These are phyloP conservation scores for Pygocentrus nattereri DNA, from an alignment of 2,797 vertebrate genomes.

Conservation along the genomic window DNA sequence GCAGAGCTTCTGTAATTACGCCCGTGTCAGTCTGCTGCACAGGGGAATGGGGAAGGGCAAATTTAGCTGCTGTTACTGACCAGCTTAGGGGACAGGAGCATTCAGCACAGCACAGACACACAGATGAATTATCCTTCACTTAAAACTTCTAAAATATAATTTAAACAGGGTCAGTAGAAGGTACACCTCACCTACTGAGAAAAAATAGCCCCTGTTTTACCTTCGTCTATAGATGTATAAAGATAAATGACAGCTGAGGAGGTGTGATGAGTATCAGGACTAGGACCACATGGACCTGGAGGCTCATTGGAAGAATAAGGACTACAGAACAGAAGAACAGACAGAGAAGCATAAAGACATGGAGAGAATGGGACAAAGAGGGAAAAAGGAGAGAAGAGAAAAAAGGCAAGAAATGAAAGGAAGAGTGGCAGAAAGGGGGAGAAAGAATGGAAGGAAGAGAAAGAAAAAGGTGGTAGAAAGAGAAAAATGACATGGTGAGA, in stretches of 20 bases:
- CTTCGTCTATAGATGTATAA: background rate
- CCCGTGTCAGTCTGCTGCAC: background rate
- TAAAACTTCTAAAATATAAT: background rate
- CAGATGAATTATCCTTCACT: background rate
- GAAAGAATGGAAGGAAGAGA: background rate
- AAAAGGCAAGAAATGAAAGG: conserved; percentile 24
- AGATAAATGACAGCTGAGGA: background rate
- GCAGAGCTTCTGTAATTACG: conserved; percentile 35
- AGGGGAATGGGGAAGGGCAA: background rate
- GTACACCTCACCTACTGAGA: too few species aligned
- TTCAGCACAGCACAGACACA: conserved; percentile 6
- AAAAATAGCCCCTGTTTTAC: too few species aligned
- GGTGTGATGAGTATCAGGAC: too few species aligned
- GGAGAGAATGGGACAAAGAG: background rate
- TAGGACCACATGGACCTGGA: too few species aligned
- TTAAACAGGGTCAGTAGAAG: too few species aligned
- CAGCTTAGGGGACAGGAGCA: background rate
- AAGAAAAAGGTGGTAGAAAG: too few species aligned
- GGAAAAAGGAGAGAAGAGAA: background rate
- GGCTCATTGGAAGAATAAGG: background rate
- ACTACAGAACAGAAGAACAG: background rate
- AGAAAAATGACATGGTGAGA: too few species aligned
- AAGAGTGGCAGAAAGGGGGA: background rate
- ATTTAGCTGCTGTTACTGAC: conserved; percentile 33
- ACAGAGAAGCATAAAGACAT: background rate